These are phyloP conservation scores for Rhynchonycteris naso DNA, from an alignment of 2,797 vertebrate genomes.

Conservation along the genomic window DNA sequence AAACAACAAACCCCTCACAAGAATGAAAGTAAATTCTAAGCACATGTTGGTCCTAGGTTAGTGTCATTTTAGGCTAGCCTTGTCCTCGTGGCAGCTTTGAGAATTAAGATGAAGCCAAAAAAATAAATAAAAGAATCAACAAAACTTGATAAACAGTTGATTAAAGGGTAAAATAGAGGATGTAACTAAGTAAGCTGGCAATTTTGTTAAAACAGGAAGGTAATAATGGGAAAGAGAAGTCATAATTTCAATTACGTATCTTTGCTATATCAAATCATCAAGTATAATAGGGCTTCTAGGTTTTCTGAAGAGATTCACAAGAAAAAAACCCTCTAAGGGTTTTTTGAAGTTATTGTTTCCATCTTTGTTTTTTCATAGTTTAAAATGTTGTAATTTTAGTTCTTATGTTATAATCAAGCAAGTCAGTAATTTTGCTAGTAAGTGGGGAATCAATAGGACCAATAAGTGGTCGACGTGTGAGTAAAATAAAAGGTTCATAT, in stretches of 20 bases:
- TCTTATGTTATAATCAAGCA: conserved; percentile 36
- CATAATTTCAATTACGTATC: neutral
- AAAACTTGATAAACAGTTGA: neutral
- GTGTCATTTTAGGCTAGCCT: neutral
- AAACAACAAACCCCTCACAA: neutral
- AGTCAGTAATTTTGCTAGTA: neutral
- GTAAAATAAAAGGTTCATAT: neutral
- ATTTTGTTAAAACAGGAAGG: neutral
- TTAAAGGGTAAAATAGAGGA: neutral
- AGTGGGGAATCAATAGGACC: conserved; percentile 52
- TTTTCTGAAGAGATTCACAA: neutral
- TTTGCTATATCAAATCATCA: neutral
- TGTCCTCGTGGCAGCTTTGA: neutral
- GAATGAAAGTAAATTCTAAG: neutral
- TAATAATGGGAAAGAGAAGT: neutral
- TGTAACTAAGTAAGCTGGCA: neutral
- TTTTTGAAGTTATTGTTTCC: conserved; percentile 6
- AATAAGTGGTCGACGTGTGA: neutral
- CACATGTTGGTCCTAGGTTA: neutral
- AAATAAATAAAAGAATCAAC: neutral
- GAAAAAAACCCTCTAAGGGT: neutral
- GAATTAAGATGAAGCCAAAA: neutral
- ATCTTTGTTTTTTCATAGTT: conserved; percentile 50
- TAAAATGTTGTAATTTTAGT: conserved; percentile 32
- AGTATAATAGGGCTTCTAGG: neutral